phyloP scores from a whole-genome alignment of 2,113 vertebrate species.

The Penelope pileata region DNA sequence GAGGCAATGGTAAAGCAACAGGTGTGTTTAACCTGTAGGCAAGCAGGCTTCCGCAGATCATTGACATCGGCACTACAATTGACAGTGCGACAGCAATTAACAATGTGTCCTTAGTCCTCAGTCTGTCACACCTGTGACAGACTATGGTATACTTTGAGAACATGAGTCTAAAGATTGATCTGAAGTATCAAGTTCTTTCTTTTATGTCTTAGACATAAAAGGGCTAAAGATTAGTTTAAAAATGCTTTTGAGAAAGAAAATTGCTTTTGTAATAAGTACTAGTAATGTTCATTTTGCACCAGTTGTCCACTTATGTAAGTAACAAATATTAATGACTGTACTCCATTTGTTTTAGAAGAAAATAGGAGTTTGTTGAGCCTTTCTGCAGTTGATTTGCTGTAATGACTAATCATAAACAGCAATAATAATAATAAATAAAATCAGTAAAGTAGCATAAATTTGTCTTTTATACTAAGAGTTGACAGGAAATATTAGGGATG shows the following conservation, averaged over 20 bases:
- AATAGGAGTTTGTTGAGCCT: neutral
- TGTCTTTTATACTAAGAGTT: neutral
- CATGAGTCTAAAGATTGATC: neutral
- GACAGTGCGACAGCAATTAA: neutral
- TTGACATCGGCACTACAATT: neutral
- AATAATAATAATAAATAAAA: neutral
- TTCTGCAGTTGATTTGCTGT: neutral
- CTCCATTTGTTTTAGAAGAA: neutral
- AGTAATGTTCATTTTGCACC: neutral
- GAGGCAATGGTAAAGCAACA: neutral
- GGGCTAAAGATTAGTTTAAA: neutral
- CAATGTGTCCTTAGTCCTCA: neutral
- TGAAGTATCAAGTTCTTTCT: neutral
- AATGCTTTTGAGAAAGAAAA: neutral
- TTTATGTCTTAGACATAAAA: neutral
- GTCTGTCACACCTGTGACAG: neutral
- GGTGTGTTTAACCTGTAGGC: neutral
- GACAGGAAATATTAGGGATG: neutral
- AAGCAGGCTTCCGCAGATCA: neutral
- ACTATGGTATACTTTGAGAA: neutral
- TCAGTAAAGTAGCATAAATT: neutral
- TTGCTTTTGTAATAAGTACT: neutral
- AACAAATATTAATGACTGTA: neutral
- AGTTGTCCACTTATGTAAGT: neutral
- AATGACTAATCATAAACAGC: neutral